These are phyloP conservation scores for Microhierax caerulescens DNA, from an alignment of 2,797 vertebrate species.

Conservation along the genomic window DNA sequence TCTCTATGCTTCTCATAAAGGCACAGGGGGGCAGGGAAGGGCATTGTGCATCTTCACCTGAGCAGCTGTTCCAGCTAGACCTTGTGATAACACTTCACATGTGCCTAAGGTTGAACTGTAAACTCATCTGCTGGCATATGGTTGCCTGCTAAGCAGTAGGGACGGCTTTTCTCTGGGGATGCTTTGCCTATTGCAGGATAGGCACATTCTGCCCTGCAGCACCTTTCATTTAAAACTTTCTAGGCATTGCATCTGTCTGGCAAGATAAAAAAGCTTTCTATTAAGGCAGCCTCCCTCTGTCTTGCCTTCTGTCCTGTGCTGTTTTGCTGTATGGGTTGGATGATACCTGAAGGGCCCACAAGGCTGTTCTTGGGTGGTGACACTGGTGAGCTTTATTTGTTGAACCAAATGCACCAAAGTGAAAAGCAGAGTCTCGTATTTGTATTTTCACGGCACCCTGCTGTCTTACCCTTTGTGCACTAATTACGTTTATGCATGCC, in stretches of 20 bases:
- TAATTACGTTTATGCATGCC: neutral
- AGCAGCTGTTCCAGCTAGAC: neutral
- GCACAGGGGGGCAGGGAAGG: too few species aligned
- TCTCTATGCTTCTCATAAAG: neutral
- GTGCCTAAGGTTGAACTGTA: neutral
- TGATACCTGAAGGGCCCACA: neutral
- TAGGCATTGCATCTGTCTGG: neutral
- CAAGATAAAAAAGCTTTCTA: neutral
- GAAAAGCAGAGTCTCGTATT: neutral
- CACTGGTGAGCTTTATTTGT: neutral
- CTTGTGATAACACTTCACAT: neutral
- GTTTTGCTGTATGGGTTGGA: neutral
- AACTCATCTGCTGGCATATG: neutral
- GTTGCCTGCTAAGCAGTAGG: neutral
- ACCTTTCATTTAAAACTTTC: neutral
- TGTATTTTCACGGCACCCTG: neutral
- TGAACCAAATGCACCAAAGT: neutral
- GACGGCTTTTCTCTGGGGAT: accelerated
- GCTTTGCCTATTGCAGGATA: neutral
- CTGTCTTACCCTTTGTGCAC: neutral
- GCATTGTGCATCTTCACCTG: neutral
- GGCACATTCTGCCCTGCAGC: neutral
- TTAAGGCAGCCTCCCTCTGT: neutral
- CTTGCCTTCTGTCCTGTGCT: neutral
- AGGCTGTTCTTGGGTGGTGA: neutral